Evolutionary conservation across 2,113 vertebrate species (phyloP).

Genomic region (Asarcornis scutulata): DNA sequence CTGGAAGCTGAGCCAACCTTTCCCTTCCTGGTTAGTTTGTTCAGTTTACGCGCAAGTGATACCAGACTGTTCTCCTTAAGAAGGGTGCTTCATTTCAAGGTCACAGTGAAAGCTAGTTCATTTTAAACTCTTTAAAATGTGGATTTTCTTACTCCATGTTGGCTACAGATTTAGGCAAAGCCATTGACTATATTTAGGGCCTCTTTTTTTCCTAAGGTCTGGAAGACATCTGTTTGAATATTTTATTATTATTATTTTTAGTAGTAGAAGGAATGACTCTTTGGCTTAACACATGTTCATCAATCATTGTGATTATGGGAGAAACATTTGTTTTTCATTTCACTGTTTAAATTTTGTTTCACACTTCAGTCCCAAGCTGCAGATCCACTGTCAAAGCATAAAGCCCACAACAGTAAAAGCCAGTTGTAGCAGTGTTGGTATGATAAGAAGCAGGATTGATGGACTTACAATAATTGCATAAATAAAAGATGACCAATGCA

Average conservation of each 20-base stretch:
- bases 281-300: not conserved
- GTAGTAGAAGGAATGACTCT: not conserved
- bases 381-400: not conserved
- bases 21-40: not conserved
- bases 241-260: not conserved
- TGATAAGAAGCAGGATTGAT: not conserved
- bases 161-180: not conserved
- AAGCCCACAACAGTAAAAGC: not conserved
- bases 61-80: not conserved
- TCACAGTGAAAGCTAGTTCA: not conserved
- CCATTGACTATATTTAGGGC: not conserved
- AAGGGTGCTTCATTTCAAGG: not conserved
- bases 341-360: not conserved
- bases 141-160: not conserved
- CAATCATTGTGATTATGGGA: not conserved
- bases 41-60: not conserved
- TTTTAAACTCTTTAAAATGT: not conserved
- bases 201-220: not conserved
- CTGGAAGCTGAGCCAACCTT: not conserved
- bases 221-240: not conserved
- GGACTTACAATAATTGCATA: not conserved
- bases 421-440: not conserved
- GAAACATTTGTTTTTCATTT: not conserved
- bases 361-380: not conserved
- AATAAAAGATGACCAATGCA: not conserved